Base-by-base conservation (phyloP, 35 echinoderm and acorn worm species). In the Apostichopus japonicus region DNA sequence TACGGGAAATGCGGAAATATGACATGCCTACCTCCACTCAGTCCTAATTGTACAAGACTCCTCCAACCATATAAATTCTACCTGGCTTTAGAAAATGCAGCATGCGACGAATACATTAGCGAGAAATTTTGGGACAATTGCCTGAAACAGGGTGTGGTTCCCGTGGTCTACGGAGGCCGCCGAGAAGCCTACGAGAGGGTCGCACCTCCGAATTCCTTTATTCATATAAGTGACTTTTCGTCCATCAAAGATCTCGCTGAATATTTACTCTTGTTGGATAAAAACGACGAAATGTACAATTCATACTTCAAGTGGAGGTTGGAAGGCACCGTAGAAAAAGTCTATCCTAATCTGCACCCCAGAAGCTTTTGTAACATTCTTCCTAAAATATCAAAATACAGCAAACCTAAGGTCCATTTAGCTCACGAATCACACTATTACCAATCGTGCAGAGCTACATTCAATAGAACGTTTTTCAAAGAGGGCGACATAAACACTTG, bases 31-130 rank as follows among this genome's bases (percentile, higher is more conserved):
- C 93, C 93, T 8, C 84, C 93, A 9, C 58, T 97, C 10, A 94
- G 93, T 7, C 86, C 91, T 0, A 95, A 95, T 55, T 98, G 96
- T 23, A 98, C 91, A 23, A 93, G 87, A 76, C 65, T 92, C 9
- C 62, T 95, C 24, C 63, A 56, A 22, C 51, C 79, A 0, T 98
- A 98, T 54, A 98, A 98, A 86, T 98, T 98, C 86, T 94, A 95
- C 77, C 87, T 98, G 0, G 92, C 94, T 1, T 87, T 98, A 13
- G 96, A 98, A 72, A 94, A 98, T 88, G 90, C 94, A 7, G 94
- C 91, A 17, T 98, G 96, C 61, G 96, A 98, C 54, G 96, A 98
- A 78, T 98, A 98, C 58, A 92, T 98, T 22, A 95, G 90, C 2
- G 94, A 98, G 23, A 95, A 98, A 65, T 91, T 98, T 10, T 98